Percentiles rank a stretch among this genome's conserved stretches.
Conservation (phyloP, 2,888 invertebrate species). For the Synergus laeviventris region DNA sequence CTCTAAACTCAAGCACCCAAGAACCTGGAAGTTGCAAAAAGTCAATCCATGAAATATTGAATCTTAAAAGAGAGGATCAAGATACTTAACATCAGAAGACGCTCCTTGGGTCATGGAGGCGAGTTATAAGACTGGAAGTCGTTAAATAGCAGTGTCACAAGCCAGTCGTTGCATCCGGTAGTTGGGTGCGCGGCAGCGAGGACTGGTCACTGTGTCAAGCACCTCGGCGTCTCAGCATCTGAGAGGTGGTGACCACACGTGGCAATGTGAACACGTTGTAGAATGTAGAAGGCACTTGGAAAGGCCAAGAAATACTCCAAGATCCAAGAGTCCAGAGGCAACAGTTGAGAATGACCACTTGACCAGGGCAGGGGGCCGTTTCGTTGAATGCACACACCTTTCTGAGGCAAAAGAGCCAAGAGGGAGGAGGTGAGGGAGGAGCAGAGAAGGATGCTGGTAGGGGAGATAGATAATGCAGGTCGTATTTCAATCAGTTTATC, state of each 20-base stretch:
- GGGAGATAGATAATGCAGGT: constrained; percentile 62
- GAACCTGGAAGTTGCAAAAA: neutral
- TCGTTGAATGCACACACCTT: constrained; percentile 35
- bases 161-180: constrained; percentile 47
- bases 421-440: constrained; percentile 42
- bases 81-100: neutral
- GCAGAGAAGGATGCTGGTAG: constrained; percentile 40
- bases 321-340: neutral
- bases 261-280: constrained; percentile 40
- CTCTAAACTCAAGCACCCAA: neutral
- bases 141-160: constrained; percentile 52
- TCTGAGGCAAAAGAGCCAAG: neutral
- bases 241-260: constrained; percentile 48
- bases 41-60: neutral
- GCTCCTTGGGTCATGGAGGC: constrained; percentile 45
- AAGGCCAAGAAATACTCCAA: neutral
- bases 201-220: constrained; percentile 53
- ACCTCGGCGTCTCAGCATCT: constrained; percentile 14
- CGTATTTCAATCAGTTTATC: constrained; percentile 76
- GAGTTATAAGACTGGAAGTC: constrained; percentile 50
- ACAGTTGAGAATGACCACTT: neutral
- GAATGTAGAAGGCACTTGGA: neutral
- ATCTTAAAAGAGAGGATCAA: neutral
- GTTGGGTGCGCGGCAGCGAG: constrained; percentile 45
- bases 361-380: constrained; percentile 24